Conservation (phyloP, 2,113 vertebrate genomes). For the Hipposideros armiger region DNA sequence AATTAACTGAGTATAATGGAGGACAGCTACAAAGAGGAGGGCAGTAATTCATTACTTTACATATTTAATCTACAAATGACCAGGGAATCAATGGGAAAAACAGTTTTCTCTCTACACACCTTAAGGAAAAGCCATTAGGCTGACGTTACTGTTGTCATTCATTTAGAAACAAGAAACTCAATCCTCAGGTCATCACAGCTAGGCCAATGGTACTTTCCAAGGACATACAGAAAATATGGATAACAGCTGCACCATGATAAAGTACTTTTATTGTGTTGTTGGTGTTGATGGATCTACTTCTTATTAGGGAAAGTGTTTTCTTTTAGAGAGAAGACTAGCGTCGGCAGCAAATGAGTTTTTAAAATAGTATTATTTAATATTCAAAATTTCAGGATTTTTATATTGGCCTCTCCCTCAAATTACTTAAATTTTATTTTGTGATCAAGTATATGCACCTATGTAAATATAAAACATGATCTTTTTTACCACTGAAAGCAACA, state of each 20-base stretch:
- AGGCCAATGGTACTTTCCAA: conserved; percentile 45
- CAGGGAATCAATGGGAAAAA: conserved; percentile 63
- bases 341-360: not conserved
- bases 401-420: not conserved
- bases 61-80: conserved; percentile 51
- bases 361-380: not conserved
- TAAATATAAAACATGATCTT: not conserved
- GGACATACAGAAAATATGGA: not conserved
- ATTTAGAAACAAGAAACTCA: conserved; percentile 73
- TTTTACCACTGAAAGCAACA: not conserved
- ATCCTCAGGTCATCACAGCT: not conserved
- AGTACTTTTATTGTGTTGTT: not conserved
- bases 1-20: conserved; percentile 29
- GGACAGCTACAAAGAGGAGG: not conserved
- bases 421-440: conserved; percentile 2
- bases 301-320: conserved; percentile 33
- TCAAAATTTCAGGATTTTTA: not conserved
- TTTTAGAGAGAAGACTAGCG: not conserved
- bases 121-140: conserved; percentile 76
- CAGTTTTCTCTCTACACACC: not conserved
- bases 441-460: not conserved
- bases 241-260: conserved; percentile 58
- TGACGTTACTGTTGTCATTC: conserved; percentile 23
- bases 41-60: conserved; percentile 48
- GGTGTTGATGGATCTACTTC: not conserved